Evolutionary conservation across 2,888 invertebrate genomes (phyloP), one percentile per base, ranked within the genome.

Genomic region (Ypsolopha scabrella): DNA sequence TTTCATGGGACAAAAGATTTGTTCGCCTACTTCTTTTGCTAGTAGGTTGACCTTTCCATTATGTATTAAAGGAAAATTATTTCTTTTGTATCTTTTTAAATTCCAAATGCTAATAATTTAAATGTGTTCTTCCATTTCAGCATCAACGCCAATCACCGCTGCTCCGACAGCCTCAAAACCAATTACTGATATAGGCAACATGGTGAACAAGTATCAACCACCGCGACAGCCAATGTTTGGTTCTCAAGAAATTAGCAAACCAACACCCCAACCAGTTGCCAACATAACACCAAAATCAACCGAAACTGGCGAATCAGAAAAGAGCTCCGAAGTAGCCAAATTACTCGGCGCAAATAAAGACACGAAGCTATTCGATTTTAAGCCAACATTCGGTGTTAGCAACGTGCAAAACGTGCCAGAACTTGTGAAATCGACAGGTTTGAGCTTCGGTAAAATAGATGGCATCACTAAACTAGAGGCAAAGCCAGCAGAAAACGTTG

Each of bases 1-100:
- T 0, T 86, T 85, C 48, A 77, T 83, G 78, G 83, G 81, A 52
- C 83, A 81, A 55, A 75, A 71, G 51, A 81, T 86, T 56, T 85
- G 86, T 58, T 73, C 80, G 3, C 85, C 85, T 2, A 64, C 70
- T 33, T 64, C 72, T 1, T 75, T 78, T 58, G 58, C 61, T 37
- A 68, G 81, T 82, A 64, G 66, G 75, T 72, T 35, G 6, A 24
- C 24, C 24, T 24, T 24, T 24, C 24, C 4, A 24, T 4, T 24
- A n/a, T n/a, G n/a, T n/a, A 24, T 24, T 24, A 2, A 24, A 24
- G 4, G 24, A 24, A 24, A 24, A 24, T 24, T 3, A 24, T 24
- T 2, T 52, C 34, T 45, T 50, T 51, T 43, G 11, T 24, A 8
- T 39, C n/a, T 51, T 45, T 24, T 24, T 24, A 24, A 4, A 24